Evolutionary conservation across 2,797 vertebrate species (phyloP), one percentile per base, ranked within the genome.

Genomic region (Yasuhikotakia modesta): DNA sequence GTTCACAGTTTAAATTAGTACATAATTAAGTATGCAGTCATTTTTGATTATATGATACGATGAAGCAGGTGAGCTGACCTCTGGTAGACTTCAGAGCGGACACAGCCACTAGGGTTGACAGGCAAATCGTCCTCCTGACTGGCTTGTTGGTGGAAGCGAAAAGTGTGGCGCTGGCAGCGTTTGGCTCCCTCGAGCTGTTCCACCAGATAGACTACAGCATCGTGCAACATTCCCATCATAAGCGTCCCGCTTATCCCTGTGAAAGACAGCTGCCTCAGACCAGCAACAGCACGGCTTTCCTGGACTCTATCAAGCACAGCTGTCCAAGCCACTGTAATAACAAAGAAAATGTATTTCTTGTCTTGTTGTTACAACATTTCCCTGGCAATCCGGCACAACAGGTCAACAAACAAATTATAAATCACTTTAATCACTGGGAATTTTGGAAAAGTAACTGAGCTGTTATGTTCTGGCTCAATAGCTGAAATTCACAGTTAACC

Each of bases 131-230:
- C 95, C 72, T 96, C 95, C 73, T 95, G 94, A 73, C 91, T 94
- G 80, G 94, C 92, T 83, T 96, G 95, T 78, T 95, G 96, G 85
- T 96, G 96, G 90, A 97, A 98, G 63, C 95, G 95, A 90, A 98
- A 98, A 73, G 90, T 85, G 48, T 97, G 95, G 4, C 93, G 91
- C 13, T 94, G 94, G 84, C 96, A 97, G 64, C 86, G 92, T 68
- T 91, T 91, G 46, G 95, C 95, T 2, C 96, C 96, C 0, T 94
- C 85, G 39, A 97, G 94, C 85, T 97, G 96, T 82, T 97, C 96
- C 64, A 97, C 91, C 80, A 97, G 87, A 88, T 95, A 97, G 81
- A 96, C 89, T 81, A 96, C 93, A 0, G 96, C 93, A 4, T 97
- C 95, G 0, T 97, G 95, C 80, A 95, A 88, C 81, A 97, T 89